Percentiles rank a stretch among this genome's conserved stretches.
These are phyloP conservation scores for Apamea anceps DNA, from an alignment of 2,888 invertebrate species.

Conservation along the genomic window DNA sequence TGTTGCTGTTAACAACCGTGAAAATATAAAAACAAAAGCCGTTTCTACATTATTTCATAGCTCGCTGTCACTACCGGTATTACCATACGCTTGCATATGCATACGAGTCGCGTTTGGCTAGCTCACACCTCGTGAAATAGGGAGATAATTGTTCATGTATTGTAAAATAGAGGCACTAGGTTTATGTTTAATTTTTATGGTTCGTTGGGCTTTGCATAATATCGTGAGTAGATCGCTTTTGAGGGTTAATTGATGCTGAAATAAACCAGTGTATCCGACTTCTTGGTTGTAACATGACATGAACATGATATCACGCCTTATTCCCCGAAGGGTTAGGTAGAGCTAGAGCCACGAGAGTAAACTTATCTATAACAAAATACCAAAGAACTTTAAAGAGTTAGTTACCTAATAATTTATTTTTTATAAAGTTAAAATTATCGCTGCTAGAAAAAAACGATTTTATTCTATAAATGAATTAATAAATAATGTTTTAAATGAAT, in stretches of 20 bases:
- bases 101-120: constrained; percentile 65
- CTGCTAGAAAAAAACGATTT: too few species aligned
- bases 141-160: constrained; percentile 70
- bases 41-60: constrained; percentile 52
- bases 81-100: constrained; percentile 75
- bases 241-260: constrained; percentile 16
- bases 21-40: constrained; percentile 35
- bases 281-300: too few species aligned
- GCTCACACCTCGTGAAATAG: constrained; percentile 68
- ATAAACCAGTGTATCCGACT: too few species aligned
- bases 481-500: too few species aligned
- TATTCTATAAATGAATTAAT: too few species aligned
- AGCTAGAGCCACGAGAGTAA: too few species aligned
- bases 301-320: too few species aligned
- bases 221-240: constrained; percentile 21
- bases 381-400: too few species aligned
- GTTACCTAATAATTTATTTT: too few species aligned
- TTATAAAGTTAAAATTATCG: too few species aligned
- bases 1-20: not conserved
- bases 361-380: too few species aligned
- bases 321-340: too few species aligned
- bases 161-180: constrained; percentile 42
- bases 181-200: constrained; percentile 53
- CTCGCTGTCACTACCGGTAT: constrained; percentile 48
- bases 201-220: constrained; percentile 30